Conservation (phyloP, 2,888 invertebrate species). For the Drosophila pullipes region DNA sequence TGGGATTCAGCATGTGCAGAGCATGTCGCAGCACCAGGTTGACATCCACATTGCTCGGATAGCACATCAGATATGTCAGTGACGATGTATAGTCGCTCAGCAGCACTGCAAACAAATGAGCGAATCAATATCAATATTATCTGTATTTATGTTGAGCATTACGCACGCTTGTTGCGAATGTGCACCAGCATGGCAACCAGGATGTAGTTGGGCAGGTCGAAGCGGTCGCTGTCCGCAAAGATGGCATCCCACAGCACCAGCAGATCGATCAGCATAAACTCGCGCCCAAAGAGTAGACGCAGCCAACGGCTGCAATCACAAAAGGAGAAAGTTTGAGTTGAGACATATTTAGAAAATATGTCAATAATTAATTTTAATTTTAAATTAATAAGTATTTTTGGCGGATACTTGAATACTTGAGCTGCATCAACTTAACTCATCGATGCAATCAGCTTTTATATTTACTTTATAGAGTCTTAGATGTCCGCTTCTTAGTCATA, state of each 20-base stretch:
- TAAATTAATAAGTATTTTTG: neutral
- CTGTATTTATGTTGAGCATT: neutral
- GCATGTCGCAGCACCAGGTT: conserved; percentile 88
- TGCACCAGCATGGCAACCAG: conserved; percentile 92
- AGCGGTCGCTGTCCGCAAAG: conserved; percentile 89
- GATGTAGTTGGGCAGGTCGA: conserved; percentile 88
- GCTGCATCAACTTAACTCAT: neutral
- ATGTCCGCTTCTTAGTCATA: neutral
- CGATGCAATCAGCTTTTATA: neutral
- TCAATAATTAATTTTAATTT: too few relatives aligned
- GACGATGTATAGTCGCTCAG: conserved; percentile 89
- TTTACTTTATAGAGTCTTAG: neutral
- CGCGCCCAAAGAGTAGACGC: conserved; percentile 92
- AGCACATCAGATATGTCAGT: conserved; percentile 89
- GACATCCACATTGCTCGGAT: conserved; percentile 88
- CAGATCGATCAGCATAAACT: conserved; percentile 92
- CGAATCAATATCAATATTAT: neutral
- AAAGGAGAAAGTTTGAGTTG: neutral
- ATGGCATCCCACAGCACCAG: conserved; percentile 93
- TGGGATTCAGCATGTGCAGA: conserved; percentile 86
- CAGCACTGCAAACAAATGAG: conserved; percentile 85
- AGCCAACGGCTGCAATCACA: conserved; percentile 90
- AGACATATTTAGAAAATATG: neutral
- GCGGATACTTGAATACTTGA: neutral
- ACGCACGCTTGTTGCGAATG: conserved; percentile 89